A percentile compares a stretch with the other conserved stretches of the same genome.
Evolutionary conservation across 2,888 invertebrate genomes (phyloP).

Genomic region (Spicauda simplicius): DNA sequence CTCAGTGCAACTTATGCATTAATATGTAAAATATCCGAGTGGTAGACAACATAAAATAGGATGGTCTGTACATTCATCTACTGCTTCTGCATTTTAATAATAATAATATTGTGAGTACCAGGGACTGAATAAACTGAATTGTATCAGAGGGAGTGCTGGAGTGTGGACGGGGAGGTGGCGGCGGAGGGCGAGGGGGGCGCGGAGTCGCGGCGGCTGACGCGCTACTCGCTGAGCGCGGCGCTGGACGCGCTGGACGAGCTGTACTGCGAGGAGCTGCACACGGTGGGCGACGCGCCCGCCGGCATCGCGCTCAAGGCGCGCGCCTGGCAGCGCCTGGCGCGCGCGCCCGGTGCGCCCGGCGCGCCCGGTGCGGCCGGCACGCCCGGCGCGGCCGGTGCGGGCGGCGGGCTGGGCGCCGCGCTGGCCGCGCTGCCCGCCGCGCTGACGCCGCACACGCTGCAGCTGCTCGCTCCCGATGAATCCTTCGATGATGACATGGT

Average conservation of each 20-base stretch:
- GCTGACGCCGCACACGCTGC: conserved; percentile 29
- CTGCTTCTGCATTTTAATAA: too few relatives aligned
- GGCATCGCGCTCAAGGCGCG: conserved; percentile 55
- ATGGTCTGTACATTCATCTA: too few relatives aligned
- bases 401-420: conserved; percentile 33
- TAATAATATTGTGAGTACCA: too few relatives aligned
- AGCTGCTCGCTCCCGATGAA: conserved; percentile 36
- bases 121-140: too few relatives aligned
- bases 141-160: conserved; percentile 7
- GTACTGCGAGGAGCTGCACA: conserved; percentile 61
- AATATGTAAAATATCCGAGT: too few relatives aligned
- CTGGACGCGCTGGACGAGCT: conserved; percentile 21
- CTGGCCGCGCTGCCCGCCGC: conserved; percentile 41
- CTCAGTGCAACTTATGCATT: too few relatives aligned
- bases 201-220: conserved; percentile 56
- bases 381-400: too few relatives aligned
- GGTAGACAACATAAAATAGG: too few relatives aligned
- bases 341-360: conserved; percentile 24
- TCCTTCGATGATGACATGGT: conserved; percentile 37
- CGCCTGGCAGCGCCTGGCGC: conserved; percentile 18
- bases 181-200: conserved; percentile 31
- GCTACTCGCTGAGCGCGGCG: conserved; percentile 52
- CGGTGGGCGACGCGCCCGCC: conserved; percentile 46
- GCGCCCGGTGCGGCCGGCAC: conserved; percentile 37
- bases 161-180: conserved; percentile 13